Evolutionary conservation across 1,140 invertebrate genomes (phyloP).

Genomic region (Leptinotarsa texana): DNA sequence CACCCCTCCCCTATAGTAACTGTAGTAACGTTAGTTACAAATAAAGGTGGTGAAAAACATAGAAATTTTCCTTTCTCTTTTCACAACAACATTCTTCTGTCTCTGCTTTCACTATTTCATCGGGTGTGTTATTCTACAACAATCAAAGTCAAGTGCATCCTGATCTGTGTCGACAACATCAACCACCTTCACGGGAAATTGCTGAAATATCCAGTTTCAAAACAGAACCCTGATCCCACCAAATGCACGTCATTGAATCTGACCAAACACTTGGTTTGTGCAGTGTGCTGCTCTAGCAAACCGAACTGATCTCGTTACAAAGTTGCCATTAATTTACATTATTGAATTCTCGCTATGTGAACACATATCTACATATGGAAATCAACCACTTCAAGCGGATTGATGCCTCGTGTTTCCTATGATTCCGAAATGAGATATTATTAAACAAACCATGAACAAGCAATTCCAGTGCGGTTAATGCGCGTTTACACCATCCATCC

Average conservation of each 20-base stretch:
- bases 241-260: neutral
- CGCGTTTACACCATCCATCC: slow-evolving; percentile 17
- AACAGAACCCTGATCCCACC: neutral
- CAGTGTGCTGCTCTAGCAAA: neutral
- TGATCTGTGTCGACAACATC: too few relatives aligned
- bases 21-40: too few relatives aligned
- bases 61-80: too few relatives aligned
- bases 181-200: too few relatives aligned
- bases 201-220: too few relatives aligned
- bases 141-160: too few relatives aligned
- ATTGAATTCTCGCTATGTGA: slow-evolving; percentile 38
- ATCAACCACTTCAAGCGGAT: slow-evolving; percentile 32
- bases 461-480: slow-evolving; percentile 25
- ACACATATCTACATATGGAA: slow-evolving; percentile 30
- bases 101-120: too few relatives aligned
- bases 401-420: slow-evolving; percentile 33
- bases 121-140: too few relatives aligned
- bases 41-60: too few relatives aligned
- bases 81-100: too few relatives aligned
- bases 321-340: slow-evolving; percentile 42
- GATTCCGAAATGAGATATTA: slow-evolving; percentile 36
- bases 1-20: too few relatives aligned
- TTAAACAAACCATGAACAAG: slow-evolving; percentile 36
- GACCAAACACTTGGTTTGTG: neutral
- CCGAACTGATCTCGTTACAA: slow-evolving; percentile 30